A percentile compares a stretch with the other conserved stretches of the same genome.
Conservation (phyloP, 2,888 invertebrate genomes). For the Synanthedon vespiformis region DNA sequence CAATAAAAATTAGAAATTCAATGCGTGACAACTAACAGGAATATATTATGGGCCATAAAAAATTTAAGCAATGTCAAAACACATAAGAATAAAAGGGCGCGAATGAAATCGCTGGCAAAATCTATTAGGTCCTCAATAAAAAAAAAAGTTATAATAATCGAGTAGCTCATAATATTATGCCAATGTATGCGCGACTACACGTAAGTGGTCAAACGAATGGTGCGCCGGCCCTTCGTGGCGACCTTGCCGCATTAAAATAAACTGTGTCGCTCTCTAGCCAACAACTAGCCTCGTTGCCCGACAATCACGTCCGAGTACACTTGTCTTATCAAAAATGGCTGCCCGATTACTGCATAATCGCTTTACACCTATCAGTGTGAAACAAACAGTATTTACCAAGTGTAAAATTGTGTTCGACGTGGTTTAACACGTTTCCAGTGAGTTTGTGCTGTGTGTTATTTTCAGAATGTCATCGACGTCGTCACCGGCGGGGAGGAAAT, state of each 20-base stretch:
- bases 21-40: too few relatives aligned
- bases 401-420: conserved; percentile 41
- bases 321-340: conserved; percentile 65
- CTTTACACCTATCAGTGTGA: conserved; percentile 31
- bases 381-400: conserved; percentile 43
- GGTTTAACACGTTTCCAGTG: conserved; percentile 35
- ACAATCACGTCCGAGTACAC: conserved; percentile 27
- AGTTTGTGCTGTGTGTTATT: conserved; percentile 23
- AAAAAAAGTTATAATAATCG: too few relatives aligned
- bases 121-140: too few relatives aligned
- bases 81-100: too few relatives aligned
- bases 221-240: conserved; percentile 42
- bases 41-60: too few relatives aligned
- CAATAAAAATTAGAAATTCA: too few relatives aligned
- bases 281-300: conserved; percentile 24
- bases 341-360: conserved; percentile 53
- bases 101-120: too few relatives aligned
- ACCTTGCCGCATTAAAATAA: conserved; percentile 58
- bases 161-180: neutral
- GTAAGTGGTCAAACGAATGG: conserved; percentile 30
- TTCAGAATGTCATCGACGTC: conserved; percentile 56
- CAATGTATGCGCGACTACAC: conserved; percentile 11
- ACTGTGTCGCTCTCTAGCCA: conserved; percentile 45
- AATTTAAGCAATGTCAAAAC: too few relatives aligned
- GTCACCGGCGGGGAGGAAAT: conserved; percentile 46